phyloP scores from a whole-genome alignment of 1,140 invertebrate genomes.

The Drepana arcuata region DNA sequence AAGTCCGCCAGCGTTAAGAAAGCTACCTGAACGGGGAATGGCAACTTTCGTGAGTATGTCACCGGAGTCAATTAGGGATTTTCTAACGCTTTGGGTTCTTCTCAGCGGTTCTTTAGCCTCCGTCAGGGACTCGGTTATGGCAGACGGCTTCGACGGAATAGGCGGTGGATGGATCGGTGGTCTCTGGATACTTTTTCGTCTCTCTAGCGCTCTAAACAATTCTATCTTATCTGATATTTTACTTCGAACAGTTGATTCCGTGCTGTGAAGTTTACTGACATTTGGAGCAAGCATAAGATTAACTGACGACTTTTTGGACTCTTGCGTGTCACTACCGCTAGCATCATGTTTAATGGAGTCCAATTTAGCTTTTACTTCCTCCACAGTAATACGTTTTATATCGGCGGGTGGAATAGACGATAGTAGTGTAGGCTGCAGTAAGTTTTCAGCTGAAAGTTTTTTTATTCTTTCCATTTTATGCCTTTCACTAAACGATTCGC shows the following conservation, averaged over 20 bases:
- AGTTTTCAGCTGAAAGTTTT: slow-evolving; percentile 29
- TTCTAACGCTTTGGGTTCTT: slow-evolving; percentile 64
- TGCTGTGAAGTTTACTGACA: slow-evolving; percentile 32
- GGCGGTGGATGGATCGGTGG: slow-evolving; percentile 63
- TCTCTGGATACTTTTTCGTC: slow-evolving; percentile 66
- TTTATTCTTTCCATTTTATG: slow-evolving; percentile 36
- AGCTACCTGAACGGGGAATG: slow-evolving; percentile 86
- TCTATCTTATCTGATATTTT: slow-evolving; percentile 70
- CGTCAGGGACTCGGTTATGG: slow-evolving; percentile 21
- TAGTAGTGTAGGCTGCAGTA: slow-evolving; percentile 34
- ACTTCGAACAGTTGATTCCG: slow-evolving; percentile 59
- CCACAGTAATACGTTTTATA: slow-evolving; percentile 64
- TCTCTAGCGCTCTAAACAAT: slow-evolving; percentile 68
- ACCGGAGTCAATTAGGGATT: slow-evolving; percentile 71
- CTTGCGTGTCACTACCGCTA: slow-evolving; percentile 47
- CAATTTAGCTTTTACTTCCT: slow-evolving; percentile 72
- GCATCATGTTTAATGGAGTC: slow-evolving; percentile 62
- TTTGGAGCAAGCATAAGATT: slow-evolving; percentile 23
- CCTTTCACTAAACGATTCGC: slow-evolving; percentile 48
- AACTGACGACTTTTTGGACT: slow-evolving; percentile 55
- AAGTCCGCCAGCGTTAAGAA: slow-evolving; percentile 82
- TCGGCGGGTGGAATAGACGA: slow-evolving; percentile 46
- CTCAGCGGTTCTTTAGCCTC: slow-evolving; percentile 53
- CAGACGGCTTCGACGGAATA: slow-evolving; percentile 53
- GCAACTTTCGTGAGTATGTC: slow-evolving; percentile 88